A percentile compares a stretch with the other conserved stretches of the same genome.
Evolutionary conservation across 1,140 invertebrate genomes (phyloP).

Genomic region (Euura saliciscinereae): DNA sequence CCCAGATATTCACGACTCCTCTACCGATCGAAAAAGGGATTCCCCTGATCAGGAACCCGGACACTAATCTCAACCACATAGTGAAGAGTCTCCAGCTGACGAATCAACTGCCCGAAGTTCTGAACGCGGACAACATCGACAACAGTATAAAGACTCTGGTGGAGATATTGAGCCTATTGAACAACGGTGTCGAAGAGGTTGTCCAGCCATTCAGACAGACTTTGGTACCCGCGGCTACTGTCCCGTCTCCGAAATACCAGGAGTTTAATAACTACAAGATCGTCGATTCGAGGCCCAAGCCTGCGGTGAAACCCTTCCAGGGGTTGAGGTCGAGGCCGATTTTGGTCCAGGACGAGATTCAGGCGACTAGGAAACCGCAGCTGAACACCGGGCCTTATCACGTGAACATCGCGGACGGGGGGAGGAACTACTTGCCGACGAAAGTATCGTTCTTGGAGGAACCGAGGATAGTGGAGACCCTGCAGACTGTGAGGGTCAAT

Average conservation of each 20-base stretch:
- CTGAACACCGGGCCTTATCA: neutral
- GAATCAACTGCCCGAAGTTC: conserved; percentile 74
- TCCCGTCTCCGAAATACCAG: neutral
- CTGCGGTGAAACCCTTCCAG: neutral
- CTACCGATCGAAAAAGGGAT: conserved; percentile 11
- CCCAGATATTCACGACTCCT: conserved; percentile 20
- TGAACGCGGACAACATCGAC: conserved; percentile 77
- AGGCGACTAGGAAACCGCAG: neutral
- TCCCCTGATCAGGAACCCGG: conserved; percentile 14
- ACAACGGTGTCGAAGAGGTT: conserved; percentile 42
- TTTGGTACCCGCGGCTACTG: neutral
- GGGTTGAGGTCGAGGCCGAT: neutral
- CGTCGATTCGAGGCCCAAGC: neutral
- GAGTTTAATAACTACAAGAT: neutral
- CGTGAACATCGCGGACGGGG: neutral
- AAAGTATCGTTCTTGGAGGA: neutral
- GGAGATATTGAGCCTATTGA: conserved; percentile 72
- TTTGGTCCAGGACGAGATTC: neutral
- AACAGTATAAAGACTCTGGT: conserved; percentile 77
- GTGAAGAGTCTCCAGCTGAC: conserved; percentile 69
- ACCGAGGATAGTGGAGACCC: neutral
- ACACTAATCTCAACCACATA: conserved; percentile 44
- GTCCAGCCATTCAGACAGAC: conserved; percentile 11
- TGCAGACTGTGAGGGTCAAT: conserved; percentile 16
- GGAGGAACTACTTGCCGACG: neutral